Evolutionary conservation across 2,888 invertebrate genomes (phyloP).

Genomic region (Laspeyria flexula): DNA sequence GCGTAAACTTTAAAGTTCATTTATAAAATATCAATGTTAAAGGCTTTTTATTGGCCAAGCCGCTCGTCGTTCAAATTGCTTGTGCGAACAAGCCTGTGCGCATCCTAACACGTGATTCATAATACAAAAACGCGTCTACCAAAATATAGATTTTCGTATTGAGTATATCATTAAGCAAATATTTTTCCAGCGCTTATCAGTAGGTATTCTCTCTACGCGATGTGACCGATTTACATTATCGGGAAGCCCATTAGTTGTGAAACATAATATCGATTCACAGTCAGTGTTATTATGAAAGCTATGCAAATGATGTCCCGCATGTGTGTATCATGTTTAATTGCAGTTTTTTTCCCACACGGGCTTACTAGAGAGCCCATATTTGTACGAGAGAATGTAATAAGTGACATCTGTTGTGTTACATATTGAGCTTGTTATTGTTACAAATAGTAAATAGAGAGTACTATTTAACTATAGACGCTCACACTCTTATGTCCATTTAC

Average conservation of each 20-base stretch:
- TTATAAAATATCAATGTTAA: too few relatives aligned
- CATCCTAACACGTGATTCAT: background rate
- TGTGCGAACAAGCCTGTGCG: background rate
- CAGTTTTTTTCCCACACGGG: background rate
- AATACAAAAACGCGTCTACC: background rate
- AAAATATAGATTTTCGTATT: background rate
- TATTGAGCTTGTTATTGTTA: background rate
- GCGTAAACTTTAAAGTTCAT: too few relatives aligned
- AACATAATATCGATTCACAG: background rate
- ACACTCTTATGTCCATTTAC: too few relatives aligned
- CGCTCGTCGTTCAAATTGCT: background rate
- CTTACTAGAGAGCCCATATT: background rate
- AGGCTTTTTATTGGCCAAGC: too few relatives aligned
- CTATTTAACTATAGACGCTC: background rate
- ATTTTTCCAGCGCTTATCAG: background rate
- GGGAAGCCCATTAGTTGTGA: background rate
- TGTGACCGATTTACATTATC: background rate
- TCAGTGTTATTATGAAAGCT: background rate
- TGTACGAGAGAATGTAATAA: background rate
- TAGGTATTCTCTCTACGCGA: background rate
- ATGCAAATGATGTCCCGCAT: slow-evolving; percentile 7
- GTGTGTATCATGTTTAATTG: background rate
- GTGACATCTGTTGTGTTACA: background rate
- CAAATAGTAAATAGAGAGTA: background rate
- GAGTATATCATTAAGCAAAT: background rate